Evolutionary conservation across 2,797 vertebrate species (phyloP).

Genomic region (Diglossa cyanea): DNA sequence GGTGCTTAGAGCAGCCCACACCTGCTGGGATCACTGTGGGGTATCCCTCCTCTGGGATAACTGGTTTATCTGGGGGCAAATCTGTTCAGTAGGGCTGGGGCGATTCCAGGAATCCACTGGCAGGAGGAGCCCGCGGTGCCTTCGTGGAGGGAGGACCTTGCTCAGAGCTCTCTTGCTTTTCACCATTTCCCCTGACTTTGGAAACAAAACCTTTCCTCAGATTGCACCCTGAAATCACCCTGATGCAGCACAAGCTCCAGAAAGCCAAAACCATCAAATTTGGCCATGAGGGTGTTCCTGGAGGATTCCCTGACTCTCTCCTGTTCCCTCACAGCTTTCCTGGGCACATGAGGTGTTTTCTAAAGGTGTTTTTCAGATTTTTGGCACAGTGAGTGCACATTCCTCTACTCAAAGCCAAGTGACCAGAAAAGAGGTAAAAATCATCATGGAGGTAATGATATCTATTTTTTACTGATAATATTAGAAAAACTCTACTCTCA

Average conservation of each 20-base stretch:
- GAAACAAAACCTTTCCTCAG: neutral
- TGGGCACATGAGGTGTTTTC: neutral
- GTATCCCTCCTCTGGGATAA: neutral
- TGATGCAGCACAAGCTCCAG: rapidly evolving
- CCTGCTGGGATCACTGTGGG: neutral
- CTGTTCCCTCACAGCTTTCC: neutral
- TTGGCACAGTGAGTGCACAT: neutral
- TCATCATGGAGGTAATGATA: neutral
- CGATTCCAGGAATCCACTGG: no score
- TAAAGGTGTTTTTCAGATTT: neutral
- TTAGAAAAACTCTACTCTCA: neutral
- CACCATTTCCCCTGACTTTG: rapidly evolving
- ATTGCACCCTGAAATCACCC: neutral
- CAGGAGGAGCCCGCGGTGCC: rapidly evolving
- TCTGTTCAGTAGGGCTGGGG: rapidly evolving
- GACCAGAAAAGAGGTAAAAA: neutral
- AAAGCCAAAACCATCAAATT: neutral
- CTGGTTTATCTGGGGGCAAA: neutral
- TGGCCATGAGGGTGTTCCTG: rapidly evolving
- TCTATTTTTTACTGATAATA: neutral
- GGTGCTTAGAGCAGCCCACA: rapidly evolving
- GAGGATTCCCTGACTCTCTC: neutral
- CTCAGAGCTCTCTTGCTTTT: neutral
- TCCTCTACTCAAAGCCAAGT: neutral
- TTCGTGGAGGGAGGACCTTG: neutral